phyloP scores from a whole-genome alignment of 2,113 vertebrate genomes.

The Butorides virescens region DNA sequence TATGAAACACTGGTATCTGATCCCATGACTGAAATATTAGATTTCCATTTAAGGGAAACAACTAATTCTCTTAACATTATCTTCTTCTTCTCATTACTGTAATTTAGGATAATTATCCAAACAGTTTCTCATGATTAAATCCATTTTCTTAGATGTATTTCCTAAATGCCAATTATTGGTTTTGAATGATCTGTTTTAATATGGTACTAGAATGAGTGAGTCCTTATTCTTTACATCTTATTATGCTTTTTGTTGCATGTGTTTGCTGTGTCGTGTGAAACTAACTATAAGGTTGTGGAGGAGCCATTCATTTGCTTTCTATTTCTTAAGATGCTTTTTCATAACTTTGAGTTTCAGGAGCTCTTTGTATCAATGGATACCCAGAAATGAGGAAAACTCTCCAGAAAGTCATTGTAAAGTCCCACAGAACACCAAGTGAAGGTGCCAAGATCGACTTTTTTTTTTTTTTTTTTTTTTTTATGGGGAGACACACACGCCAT shows the following conservation, averaged over 20 bases:
- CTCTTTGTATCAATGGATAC: neutral
- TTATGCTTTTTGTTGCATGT: neutral
- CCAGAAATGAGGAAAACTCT: neutral
- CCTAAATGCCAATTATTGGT: neutral
- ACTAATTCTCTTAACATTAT: neutral
- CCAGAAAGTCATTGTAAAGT: slow-evolving; percentile 9
- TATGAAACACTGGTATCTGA: neutral
- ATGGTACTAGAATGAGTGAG: neutral
- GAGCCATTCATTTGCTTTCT: neutral
- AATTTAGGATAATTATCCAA: slow-evolving; percentile 18
- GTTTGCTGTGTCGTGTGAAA: neutral
- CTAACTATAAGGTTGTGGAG: neutral
- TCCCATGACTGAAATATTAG: neutral
- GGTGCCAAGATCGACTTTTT: neutral
- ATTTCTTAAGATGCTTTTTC: neutral
- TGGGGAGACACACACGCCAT: fast-evolving
- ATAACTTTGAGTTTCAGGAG: neutral
- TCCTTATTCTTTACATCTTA: neutral
- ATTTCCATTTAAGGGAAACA: neutral
- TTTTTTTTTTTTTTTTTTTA: neutral
- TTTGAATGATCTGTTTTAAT: slow-evolving; percentile 18
- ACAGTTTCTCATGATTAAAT: slow-evolving; percentile 1
- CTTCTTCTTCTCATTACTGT: slow-evolving; percentile 7
- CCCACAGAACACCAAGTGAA: neutral
- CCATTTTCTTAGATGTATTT: slow-evolving; percentile 9